These are phyloP conservation scores for Andricus grossulariae DNA, from an alignment of 1,140 invertebrate species.

Conservation along the genomic window DNA sequence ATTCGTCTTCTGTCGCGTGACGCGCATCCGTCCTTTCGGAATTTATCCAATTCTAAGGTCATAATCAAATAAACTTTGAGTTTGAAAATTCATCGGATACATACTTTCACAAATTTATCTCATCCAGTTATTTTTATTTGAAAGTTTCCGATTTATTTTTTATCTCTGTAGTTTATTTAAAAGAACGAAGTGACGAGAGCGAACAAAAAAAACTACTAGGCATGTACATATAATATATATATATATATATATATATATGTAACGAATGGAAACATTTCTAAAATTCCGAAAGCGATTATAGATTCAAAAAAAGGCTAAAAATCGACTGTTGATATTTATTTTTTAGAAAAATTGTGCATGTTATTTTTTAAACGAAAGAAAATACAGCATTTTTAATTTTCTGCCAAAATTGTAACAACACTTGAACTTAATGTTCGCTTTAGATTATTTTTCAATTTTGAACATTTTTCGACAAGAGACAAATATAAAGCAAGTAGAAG, in stretches of 20 bases:
- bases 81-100: conserved; percentile 33
- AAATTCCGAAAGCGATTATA: conserved; percentile 33
- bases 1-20: conserved; percentile 39
- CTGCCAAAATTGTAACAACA: no score
- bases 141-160: conserved; percentile 6
- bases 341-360: no score
- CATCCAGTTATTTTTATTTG: background rate
- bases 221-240: conserved; percentile 27
- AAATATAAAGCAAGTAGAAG: no score
- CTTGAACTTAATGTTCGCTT: no score
- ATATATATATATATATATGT: conserved; percentile 28
- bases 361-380: no score
- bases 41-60: conserved; percentile 4
- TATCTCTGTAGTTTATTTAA: background rate
- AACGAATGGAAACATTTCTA: conserved; percentile 28
- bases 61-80: conserved; percentile 18
- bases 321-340: no score
- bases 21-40: conserved; percentile 34
- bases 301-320: conserved; percentile 9
- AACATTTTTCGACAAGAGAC: no score
- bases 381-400: no score
- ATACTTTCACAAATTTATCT: conserved; percentile 36
- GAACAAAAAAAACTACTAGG: background rate
- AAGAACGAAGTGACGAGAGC: conserved; percentile 15
- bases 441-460: no score